Percentiles rank a stretch among this genome's conserved stretches.
Conservation (phyloP, 2,888 invertebrate genomes). For the Folsomia candida region DNA sequence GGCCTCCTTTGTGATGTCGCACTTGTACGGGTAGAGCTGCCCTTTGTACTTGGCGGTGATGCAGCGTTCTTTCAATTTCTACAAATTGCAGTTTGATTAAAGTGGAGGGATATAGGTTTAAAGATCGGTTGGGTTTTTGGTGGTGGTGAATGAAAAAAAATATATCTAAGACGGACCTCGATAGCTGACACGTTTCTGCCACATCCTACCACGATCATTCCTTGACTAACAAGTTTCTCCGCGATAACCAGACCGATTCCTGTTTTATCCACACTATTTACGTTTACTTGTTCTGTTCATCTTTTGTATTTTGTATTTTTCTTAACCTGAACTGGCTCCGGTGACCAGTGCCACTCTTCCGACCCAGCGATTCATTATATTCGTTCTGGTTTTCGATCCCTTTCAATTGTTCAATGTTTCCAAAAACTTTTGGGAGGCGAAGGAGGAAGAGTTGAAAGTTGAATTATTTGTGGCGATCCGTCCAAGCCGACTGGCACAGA, state of each 20-base stretch:
- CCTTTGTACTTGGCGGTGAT: slow-evolving; percentile 30
- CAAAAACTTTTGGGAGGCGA: neutral
- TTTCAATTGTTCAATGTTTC: slow-evolving; percentile 23
- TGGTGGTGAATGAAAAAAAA: neutral
- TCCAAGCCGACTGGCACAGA: no score
- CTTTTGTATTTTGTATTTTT: neutral
- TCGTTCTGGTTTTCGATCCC: no score
- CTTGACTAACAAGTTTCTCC: slow-evolving; percentile 35
- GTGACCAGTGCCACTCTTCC: slow-evolving; percentile 37
- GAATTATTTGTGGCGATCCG: no score
- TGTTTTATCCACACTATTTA: no score
- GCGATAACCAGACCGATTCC: slow-evolving; percentile 33
- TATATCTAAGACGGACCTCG: slow-evolving; percentile 23
- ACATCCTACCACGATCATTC: slow-evolving; percentile 44
- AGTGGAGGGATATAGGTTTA: neutral
- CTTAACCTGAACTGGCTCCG: slow-evolving; percentile 42
- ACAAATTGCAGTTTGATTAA: neutral
- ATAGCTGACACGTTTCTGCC: slow-evolving; percentile 38
- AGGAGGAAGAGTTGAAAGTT: no score
- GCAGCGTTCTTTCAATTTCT: slow-evolving; percentile 28
- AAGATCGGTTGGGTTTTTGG: neutral
- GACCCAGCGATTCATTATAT: neutral
- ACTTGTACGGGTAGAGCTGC: slow-evolving; percentile 33
- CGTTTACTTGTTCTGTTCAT: neutral
- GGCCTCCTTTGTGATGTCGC: slow-evolving; percentile 37